Conservation (phyloP, 2,797 vertebrate genomes). For the Pteronotus mesoamericanus region DNA sequence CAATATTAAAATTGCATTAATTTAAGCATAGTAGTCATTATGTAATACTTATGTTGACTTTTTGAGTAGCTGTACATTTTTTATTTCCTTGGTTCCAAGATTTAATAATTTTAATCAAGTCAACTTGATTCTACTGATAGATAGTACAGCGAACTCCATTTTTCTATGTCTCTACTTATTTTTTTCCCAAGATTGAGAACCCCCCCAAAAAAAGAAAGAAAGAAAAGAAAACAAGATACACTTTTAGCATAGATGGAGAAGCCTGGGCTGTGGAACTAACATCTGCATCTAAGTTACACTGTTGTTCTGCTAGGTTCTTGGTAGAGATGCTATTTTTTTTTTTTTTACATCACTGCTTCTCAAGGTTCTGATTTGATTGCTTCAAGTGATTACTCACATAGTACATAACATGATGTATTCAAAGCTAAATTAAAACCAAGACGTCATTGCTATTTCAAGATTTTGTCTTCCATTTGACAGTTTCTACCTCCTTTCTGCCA, state of each 20-base stretch:
- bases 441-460: background rate
- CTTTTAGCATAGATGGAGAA: background rate
- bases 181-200: background rate
- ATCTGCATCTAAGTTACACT: background rate
- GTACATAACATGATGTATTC: background rate
- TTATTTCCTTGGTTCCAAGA: background rate
- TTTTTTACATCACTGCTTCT: background rate
- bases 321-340: background rate
- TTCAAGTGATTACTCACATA: background rate
- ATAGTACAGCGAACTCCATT: background rate
- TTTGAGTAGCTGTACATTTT: background rate
- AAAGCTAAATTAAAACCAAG: background rate
- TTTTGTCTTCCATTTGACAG: background rate
- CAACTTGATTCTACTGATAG: background rate
- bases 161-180: background rate
- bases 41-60: background rate
- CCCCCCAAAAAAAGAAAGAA: background rate
- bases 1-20: background rate
- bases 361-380: background rate
- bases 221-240: background rate
- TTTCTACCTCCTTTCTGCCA: background rate
- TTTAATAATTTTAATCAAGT: constrained; percentile 20
- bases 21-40: background rate
- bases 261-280: background rate
- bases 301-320: background rate